A percentile compares a stretch with the other conserved stretches of the same genome.
These are phyloP conservation scores for Rhadinocentrus ornatus DNA, from an alignment of 2,797 vertebrate genomes.

Conservation along the genomic window DNA sequence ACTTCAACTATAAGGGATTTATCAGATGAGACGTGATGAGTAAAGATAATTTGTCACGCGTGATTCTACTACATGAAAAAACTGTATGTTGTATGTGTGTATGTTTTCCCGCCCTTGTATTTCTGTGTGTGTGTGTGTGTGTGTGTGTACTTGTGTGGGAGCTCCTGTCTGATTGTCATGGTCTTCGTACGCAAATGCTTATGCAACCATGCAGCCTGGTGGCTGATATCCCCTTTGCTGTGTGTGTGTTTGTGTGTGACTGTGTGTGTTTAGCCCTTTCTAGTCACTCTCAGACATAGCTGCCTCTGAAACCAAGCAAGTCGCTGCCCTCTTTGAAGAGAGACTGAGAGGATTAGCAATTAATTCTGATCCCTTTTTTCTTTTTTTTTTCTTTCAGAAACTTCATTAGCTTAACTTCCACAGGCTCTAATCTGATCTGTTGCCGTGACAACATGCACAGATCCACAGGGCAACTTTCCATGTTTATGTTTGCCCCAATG, in stretches of 20 bases:
- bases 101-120: neutral
- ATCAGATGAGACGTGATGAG: too few relatives aligned
- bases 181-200: slow-evolving; percentile 62
- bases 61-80: neutral
- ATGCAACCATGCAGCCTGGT: slow-evolving; percentile 59
- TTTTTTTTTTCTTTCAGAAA: slow-evolving; percentile 58
- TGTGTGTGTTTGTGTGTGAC: slow-evolving; percentile 2
- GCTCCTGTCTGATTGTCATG: slow-evolving; percentile 60
- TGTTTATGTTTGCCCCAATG: slow-evolving; percentile 26
- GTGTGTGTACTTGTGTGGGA: slow-evolving; percentile 29
- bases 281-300: slow-evolving; percentile 52
- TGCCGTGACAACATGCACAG: slow-evolving; percentile 56
- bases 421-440: slow-evolving; percentile 76
- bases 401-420: slow-evolving; percentile 73
- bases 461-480: neutral
- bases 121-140: neutral
- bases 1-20: too few relatives aligned
- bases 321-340: slow-evolving; percentile 58
- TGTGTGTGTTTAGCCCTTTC: slow-evolving; percentile 37
- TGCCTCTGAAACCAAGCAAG: slow-evolving; percentile 40
- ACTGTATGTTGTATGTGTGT: neutral
- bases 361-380: slow-evolving; percentile 57
- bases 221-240: slow-evolving; percentile 46
- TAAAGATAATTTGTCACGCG: too few relatives aligned
- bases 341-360: slow-evolving; percentile 64